Evolutionary conservation across 2,113 vertebrate species (phyloP), one percentile per base, ranked within the genome.

Genomic region (Chinchilla lanigera): DNA sequence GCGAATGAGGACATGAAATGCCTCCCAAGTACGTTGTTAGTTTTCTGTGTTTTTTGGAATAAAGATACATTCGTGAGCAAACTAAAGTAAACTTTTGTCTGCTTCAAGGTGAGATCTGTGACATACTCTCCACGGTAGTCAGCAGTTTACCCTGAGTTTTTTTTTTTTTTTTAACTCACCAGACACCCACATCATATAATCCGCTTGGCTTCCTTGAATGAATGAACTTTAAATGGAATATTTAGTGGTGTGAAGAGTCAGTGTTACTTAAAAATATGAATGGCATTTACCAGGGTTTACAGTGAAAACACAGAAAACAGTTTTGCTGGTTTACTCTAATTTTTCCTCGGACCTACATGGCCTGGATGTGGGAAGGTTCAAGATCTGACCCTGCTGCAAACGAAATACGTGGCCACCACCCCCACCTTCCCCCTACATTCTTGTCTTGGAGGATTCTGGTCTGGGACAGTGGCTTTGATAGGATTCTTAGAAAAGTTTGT

Each of bases 61-160:
- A 33, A 77, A 91, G 77, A 35, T 50, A 10, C 9, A 4, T 52
- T 60, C 60, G 65, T 41, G 11, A 44, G 54, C 73, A 47, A 33
- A 90, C 93, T 44, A 35, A 78, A 89, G 94, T 85, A 26, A 92
- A 77, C 87, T 58, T 65, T n/a, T 33, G 1, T 38, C 65, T 17
- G 24, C 47, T 73, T 26, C 5, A 7, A 28, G 85, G 4, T 83
- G 75, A 35, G 47, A 1, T 16, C 11, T 85, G 47, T 73, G 33
- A n/a, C 47, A n/a, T 14, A 20, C 35, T 50, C 28, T 67, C 47
- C 7, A 1, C 1, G 3, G 86, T 52, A 58, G 56, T 41, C 26
- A 17, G 52, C n/a, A 41, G 3, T 84, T 82, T 41, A 63, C n/a
- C 38, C 60, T 38, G 26, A 47, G n/a, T 50, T 50, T 50, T 50